A percentile compares a stretch with the other conserved stretches of the same genome.
Evolutionary conservation across 2,888 invertebrate genomes (phyloP).

Genomic region (Nomada lathburiana): DNA sequence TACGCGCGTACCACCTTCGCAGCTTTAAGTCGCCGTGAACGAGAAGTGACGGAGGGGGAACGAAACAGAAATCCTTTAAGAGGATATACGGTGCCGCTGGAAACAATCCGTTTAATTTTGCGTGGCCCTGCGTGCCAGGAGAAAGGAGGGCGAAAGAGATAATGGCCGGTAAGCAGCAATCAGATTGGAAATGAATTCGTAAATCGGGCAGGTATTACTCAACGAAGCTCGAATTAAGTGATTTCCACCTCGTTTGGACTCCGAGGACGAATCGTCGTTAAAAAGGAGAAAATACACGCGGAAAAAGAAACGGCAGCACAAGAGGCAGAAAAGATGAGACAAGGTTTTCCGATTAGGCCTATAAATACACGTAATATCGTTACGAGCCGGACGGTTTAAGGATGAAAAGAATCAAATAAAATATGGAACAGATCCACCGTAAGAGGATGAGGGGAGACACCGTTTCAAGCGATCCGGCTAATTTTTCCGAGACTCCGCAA

Average conservation of each 20-base stretch:
- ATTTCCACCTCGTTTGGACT: too few species aligned
- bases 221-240: slow-evolving; percentile 7
- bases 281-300: too few species aligned
- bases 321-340: not conserved
- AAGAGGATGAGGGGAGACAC: slow-evolving; percentile 74
- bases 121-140: slow-evolving; percentile 13
- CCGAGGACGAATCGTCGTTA: too few species aligned
- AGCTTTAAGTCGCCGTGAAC: slow-evolving; percentile 9
- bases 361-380: slow-evolving; percentile 13
- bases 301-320: too few species aligned
- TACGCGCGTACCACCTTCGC: not conserved
- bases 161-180: slow-evolving; percentile 29
- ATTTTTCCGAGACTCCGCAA: slow-evolving; percentile 73
- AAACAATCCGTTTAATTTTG: slow-evolving; percentile 61
- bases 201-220: not conserved
- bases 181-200: slow-evolving; percentile 26
- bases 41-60: not conserved
- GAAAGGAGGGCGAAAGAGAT: slow-evolving; percentile 17
- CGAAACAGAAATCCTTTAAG: slow-evolving; percentile 56
- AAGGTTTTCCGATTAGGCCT: not conserved
- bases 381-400: slow-evolving; percentile 17
- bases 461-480: slow-evolving; percentile 78
- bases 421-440: slow-evolving; percentile 53
- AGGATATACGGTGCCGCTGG: slow-evolving; percentile 45
- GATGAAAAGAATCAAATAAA: slow-evolving; percentile 34